Evolutionary conservation across 2,888 invertebrate species (phyloP), one percentile per base, ranked within the genome.

Genomic region (Ophion slaviceki): DNA sequence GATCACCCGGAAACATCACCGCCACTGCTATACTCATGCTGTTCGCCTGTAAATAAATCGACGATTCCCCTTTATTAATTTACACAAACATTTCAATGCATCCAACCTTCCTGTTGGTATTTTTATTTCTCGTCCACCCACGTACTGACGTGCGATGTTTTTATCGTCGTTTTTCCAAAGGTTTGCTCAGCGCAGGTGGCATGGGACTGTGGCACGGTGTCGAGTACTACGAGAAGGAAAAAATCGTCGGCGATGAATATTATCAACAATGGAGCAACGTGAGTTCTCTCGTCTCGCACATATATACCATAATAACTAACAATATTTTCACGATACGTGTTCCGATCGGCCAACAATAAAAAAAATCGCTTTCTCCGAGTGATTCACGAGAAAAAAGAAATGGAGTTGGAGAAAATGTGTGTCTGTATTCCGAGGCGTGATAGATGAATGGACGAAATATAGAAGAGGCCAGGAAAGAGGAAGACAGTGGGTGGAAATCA

Each of bases 121-220:
- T 47, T 2, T 14, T 14, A 47, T 47, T 61, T 7, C 20, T 70
- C 11, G 14, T 8, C 8, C 47, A 14, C 14, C 10, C 14, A 17
- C 47, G 47, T 5, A 36, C 32, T 32, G 20, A 68, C 5, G 20
- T 8, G 11, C 20, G 3, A 40, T 28, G 2, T 45, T 20, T n/a
- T 28, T 74, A 77, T 74, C 67, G 0, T 10, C 32, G 53, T 53
- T 17, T 14, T 86, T 79, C 66, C 45, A 28, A 94, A 97, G 98
- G 98, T 94, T 94, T 99, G 86, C 94, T 99, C 91, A 97, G 98
- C 88, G 99, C 98, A 53, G 98, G 98, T 84, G 98, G 97, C 66
- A 99, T 99, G 98, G 98, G 98, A 66, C 95, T 98, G 71, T 99
- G 98, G 98, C 98, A 99, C 93, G 98, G 98, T 78, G 98, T 98